Base-by-base conservation (phyloP, 2,113 vertebrate genomes). In the Microcebus jonahi region DNA sequence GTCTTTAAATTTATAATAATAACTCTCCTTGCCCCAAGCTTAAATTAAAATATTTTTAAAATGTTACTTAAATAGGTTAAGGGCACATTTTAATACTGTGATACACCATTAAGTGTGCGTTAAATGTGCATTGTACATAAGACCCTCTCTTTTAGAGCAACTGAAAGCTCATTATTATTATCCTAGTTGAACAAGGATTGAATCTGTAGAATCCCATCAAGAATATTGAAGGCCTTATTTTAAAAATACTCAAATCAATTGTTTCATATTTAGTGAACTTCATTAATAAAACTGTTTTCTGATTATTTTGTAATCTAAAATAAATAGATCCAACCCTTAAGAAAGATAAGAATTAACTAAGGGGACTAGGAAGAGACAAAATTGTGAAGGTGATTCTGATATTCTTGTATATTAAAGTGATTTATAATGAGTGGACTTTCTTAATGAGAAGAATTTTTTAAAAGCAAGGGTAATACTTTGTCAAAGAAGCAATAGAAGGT, bases 1-100 rank as follows among this genome's bases (percentile, higher is more conserved):
- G 83, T 73, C 27, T 48, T 42, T 83, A 65, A n/a, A 50, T 87
- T 95, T 87, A 34, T 95, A 96, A 50, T 95, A 95, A 50, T 93
- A 88, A 75, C 23, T 13, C 11, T 92, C 11, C 50, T 50, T 96
- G 11, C 63, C 53, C 42, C 61, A 90, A 83, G 94, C 34, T 90
- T 81, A 92, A 84, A 65, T 75, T 50, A 59, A 94, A 87, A 71
- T 90, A 27, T 93, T 93, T 59, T 45, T 67, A 93, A 61, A 90
- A 53, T 95, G 50, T 70, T 81, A 91, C 42, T 81, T 92, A 70
- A 76, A 91, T 76, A 79, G 17, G 12, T 27, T 42, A 87, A 94
- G 31, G 34, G 8, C 4, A 53, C 23, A 80, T 94, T 79, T 55
- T 86, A 67, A 61, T 88, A 55, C 12, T 45, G 6, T 94, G 50